Base-by-base conservation (phyloP, 2,888 invertebrate species). In the Yponomeuta cagnagella region DNA sequence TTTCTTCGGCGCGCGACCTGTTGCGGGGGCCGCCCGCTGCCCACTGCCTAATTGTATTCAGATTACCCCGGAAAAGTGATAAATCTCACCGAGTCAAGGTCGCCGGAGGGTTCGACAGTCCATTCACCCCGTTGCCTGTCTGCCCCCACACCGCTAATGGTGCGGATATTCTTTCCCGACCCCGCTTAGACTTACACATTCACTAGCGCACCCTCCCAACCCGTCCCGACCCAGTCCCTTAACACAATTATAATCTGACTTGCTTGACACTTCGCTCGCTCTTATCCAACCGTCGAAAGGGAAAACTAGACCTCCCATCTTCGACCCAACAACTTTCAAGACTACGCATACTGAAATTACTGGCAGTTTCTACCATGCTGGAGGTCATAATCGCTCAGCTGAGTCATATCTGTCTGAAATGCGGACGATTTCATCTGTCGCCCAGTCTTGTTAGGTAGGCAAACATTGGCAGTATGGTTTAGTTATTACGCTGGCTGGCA, bases 21-120 rank as follows among this genome's bases (percentile, higher is more conserved):
- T 86, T 88, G 88, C 85, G 74, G 77, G 74, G 72, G 75, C 77
- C 82, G 78, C 77, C 80, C 77, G 80, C 82, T 87, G 86, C 81
- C 86, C 85, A 85, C 81, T 83, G 82, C 82, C 85, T 89, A 91
- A 90, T 90, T 89, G 89, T 88, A 88, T 90, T 91, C 88, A 89
- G 87, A 90, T 89, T 87, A 88, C 87, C 82, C 85, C 84, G 85
- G 88, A 89, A 89, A 85, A 87, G 88, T 89, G 88, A 89, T 90
- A 89, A 89, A 89, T 89, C 87, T 87, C 52, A 58, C 83, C 77
- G 83, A 87, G 89, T 90, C 91, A 90, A 91, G 91, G 91, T 90
- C 90, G 84, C 72, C 81, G 82, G 88, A 88, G 89, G 90, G 89
- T 90, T 90, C 87, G 88, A 89, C 88, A 87, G 87, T 86, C 83